phyloP scores from a whole-genome alignment of 2,797 vertebrate genomes.

The Alfaro cultratus region DNA sequence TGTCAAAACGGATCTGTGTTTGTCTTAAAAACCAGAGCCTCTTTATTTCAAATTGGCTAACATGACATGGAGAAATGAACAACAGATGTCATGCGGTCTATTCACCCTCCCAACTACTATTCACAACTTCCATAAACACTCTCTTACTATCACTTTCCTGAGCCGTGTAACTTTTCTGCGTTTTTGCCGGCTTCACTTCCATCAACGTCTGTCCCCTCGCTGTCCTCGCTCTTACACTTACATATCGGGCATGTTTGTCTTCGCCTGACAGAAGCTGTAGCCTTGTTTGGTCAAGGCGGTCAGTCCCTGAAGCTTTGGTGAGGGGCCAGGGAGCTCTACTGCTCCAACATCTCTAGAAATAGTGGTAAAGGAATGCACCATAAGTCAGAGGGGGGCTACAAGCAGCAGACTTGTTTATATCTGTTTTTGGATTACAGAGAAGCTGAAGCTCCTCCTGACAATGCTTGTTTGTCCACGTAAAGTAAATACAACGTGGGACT shows the following conservation, averaged over 20 bases:
- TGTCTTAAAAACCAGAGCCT: conserved; percentile 13
- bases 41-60: conserved; percentile 5
- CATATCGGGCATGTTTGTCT: conserved; percentile 73
- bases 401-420: conserved; percentile 63
- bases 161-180: conserved; percentile 44
- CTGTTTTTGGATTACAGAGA: conserved; percentile 23
- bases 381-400: conserved; percentile 56
- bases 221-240: conserved; percentile 42
- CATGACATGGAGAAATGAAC: conserved; percentile 8
- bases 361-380: conserved; percentile 74
- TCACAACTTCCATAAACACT: neutral
- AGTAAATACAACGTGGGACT: neutral
- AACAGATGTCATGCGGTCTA: neutral
- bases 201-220: conserved; percentile 38
- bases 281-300: conserved; percentile 84
- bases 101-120: conserved; percentile 7
- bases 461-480: conserved; percentile 20
- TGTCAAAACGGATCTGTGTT: conserved; percentile 23
- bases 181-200: conserved; percentile 37
- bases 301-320: conserved; percentile 73
- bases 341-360: conserved; percentile 72
- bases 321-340: conserved; percentile 62
- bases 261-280: conserved; percentile 75
- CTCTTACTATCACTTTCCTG: conserved; percentile 37
- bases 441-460: conserved; percentile 4